Base-by-base conservation (phyloP, 1,140 invertebrate genomes). In the Wiebesia pumilae region DNA sequence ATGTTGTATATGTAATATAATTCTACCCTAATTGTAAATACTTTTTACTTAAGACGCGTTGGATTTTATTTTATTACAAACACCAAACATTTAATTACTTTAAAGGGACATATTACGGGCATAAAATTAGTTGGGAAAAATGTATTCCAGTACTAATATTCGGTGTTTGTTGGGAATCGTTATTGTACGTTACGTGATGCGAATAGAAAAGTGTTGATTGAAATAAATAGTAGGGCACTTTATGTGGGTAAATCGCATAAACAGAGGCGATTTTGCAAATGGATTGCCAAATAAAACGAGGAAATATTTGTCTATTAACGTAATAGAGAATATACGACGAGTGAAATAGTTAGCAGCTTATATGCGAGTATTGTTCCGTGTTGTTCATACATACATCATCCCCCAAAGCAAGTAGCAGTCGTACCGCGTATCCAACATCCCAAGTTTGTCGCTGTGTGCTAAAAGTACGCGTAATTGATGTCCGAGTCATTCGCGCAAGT, bases 381-480 rank as follows among this genome's bases (percentile, higher is more conserved):
- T 47, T 30, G 73, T 10, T 77, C 0, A 24, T 0, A 14, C 27
- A 14, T 30, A 77, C 27, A 30, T 38, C 40, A 47, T 30, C 16
- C 7, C 12, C 0, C 40, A 40, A 30, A 65, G 30, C 9, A 47
- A 33, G 38, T 16, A 67, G 38, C 51, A 33, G 71, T 3, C 47
- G 27, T 38, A 47, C 3, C 10, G 58, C 58, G n/a, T 10, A 21
- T 27, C 43, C 7, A 16, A 30, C 30, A 81, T 75, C 54, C 14
- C 12, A 75, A 83, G 69, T 83, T 83, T 43, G 24, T n/a, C 33
- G 38, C 40, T n/a, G 30, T 27, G 81, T 62, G 1, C 12, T 27
- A 78, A 84, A 84, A 85, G 65, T 81, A 24, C 40, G 65, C 40
- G 35, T 81, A 86, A 86, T 86, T 86, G 81, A 81, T 86, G 80